phyloP scores from a whole-genome alignment of 1,140 invertebrate species.

The Diorhabda elongata region DNA sequence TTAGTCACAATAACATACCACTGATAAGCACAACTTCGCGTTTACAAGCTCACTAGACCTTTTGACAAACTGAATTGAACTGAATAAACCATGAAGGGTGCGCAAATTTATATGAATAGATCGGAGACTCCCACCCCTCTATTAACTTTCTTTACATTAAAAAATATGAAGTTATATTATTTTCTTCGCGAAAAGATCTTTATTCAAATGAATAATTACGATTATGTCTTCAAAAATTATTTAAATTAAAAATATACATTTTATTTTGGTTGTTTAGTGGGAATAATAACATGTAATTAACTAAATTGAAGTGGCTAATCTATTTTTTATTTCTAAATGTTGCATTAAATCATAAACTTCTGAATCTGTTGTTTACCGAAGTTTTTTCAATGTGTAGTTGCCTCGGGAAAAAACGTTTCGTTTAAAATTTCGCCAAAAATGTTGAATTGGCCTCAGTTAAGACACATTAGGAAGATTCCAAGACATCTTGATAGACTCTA shows the following conservation, averaged over 20 bases:
- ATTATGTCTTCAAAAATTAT: neutral
- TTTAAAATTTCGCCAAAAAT: too few species aligned
- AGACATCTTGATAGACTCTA: too few species aligned
- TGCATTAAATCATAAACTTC: too few species aligned
- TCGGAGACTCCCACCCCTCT: constrained; percentile 16
- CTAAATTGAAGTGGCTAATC: neutral
- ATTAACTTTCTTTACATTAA: neutral
- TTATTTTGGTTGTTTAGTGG: neutral
- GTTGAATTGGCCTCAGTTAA: too few species aligned
- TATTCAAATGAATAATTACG: neutral
- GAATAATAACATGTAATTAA: neutral
- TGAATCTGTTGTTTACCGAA: too few species aligned
- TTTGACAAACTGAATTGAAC: constrained; percentile 14
- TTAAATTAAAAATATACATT: neutral
- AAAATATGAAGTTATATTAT: neutral
- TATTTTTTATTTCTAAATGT: neutral
- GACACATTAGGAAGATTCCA: too few species aligned
- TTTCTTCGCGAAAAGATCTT: neutral
- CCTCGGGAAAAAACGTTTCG: too few species aligned
- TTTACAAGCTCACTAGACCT: neutral
- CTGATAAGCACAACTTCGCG: neutral
- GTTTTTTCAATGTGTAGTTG: too few species aligned
- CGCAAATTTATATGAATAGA: constrained; percentile 22
- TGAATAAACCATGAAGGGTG: constrained; percentile 19
- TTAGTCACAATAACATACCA: too few species aligned